A percentile compares a stretch with the other conserved stretches of the same genome.
These are phyloP conservation scores for Daktulosphaira vitifoliae DNA, from an alignment of 1,140 invertebrate genomes.

Conservation along the genomic window DNA sequence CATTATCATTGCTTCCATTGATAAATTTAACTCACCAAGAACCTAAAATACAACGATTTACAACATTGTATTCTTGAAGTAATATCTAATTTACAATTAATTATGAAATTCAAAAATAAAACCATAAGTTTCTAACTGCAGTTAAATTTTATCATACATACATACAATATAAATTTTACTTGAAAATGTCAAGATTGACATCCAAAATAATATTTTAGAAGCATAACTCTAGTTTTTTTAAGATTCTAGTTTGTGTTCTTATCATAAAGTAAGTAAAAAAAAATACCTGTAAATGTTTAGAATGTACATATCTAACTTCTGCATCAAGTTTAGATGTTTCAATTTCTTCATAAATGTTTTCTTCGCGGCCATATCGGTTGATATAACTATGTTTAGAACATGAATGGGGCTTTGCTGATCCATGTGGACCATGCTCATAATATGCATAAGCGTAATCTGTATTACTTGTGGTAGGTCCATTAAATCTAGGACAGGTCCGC, in stretches of 20 bases:
- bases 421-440: slow-evolving; percentile 56
- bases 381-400: slow-evolving; percentile 49
- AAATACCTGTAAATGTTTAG: slow-evolving; percentile 40
- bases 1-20: slow-evolving; percentile 81
- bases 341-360: slow-evolving; percentile 84
- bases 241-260: no score
- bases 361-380: slow-evolving; percentile 67
- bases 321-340: slow-evolving; percentile 61
- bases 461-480: slow-evolving; percentile 38
- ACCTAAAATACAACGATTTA: no score
- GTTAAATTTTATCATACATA: no score
- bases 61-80: not conserved
- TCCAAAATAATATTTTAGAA: no score
- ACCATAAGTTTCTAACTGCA: no score
- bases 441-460: slow-evolving; percentile 69
- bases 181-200: no score
- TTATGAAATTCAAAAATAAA: no score
- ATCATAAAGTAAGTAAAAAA: no score
- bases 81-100: no score
- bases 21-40: slow-evolving; percentile 73
- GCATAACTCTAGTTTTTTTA: no score
- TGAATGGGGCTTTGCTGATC: slow-evolving; percentile 36
- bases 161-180: no score
- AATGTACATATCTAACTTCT: slow-evolving; percentile 53
- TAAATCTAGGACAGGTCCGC: slow-evolving; percentile 37